Percentiles rank a stretch among this genome's conserved stretches.
These are phyloP conservation scores for Xylota segnis DNA, from an alignment of 2,888 invertebrate species.

Conservation along the genomic window DNA sequence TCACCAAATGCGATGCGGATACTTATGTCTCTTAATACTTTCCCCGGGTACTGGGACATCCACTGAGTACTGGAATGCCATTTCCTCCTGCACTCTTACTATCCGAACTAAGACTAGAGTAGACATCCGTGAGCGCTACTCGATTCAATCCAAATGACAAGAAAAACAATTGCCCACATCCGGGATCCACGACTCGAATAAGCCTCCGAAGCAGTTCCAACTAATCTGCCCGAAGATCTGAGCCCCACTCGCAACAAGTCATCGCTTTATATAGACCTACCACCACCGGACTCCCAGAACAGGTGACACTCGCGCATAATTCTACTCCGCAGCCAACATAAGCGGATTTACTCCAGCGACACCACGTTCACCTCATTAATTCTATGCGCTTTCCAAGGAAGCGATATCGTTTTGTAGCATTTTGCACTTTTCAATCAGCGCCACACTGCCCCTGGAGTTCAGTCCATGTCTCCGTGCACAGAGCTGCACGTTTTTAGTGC, in stretches of 20 bases:
- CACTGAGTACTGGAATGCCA: too few relatives aligned
- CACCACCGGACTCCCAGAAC: conserved; percentile 10
- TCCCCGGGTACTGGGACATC: too few relatives aligned
- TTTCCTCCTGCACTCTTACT: too few relatives aligned
- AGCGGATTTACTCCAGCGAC: conserved; percentile 49
- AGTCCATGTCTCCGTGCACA: conserved; percentile 39
- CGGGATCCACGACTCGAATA: not conserved
- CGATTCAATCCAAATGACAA: not conserved
- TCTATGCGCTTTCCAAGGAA: conserved; percentile 57
- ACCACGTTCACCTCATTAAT: conserved; percentile 43
- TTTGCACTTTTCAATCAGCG: conserved; percentile 45
- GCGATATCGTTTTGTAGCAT: conserved; percentile 17
- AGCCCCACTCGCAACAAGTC: conserved; percentile 12
- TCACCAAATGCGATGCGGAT: too few relatives aligned
- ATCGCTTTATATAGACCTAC: conserved; percentile 46
- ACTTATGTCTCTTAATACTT: too few relatives aligned
- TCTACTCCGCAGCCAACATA: not conserved
- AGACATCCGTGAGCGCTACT: too few relatives aligned
- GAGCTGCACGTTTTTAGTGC: conserved; percentile 59
- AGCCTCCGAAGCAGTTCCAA: not conserved
- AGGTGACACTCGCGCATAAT: conserved; percentile 36
- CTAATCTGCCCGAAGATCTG: conserved; percentile 40
- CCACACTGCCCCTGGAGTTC: conserved; percentile 44
- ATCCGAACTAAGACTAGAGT: too few relatives aligned
- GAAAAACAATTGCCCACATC: not conserved